Evolutionary conservation across 2,888 invertebrate species (phyloP), one percentile per base, ranked within the genome.

Genomic region (Eueremaeus valkanovi): DNA sequence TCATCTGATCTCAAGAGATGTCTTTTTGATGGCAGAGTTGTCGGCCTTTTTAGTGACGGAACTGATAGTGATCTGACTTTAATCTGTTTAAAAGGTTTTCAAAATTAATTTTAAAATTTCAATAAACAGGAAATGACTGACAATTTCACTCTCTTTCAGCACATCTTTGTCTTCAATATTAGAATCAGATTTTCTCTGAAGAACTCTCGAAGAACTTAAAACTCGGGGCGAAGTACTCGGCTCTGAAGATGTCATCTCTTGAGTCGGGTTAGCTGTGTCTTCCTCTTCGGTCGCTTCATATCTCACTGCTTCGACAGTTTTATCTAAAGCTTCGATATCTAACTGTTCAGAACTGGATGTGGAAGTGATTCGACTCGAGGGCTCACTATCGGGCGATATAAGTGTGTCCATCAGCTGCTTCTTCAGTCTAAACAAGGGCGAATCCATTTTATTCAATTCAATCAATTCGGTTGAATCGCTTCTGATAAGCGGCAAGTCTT

Each of bases 331-430:
- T 3, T 33, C 61, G 11, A 36, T 61, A 8, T 40, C 73, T 36
- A 33, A 42, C 1, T 3, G 6, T 1, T 68, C 75, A 9, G 75
- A 72, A 61, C 75, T 75, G 16, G 55, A 72, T 27, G 72, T 72
- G 0, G 72, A 72, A n/a, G 75, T 75, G n/a, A 72, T 58, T 5
- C 58, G 75, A 40, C 58, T 74, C 3, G 72, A 75, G 24, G 42
- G 42, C 42, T 75, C 75, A 33, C 72, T 72, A n/a, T 75, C 75
- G n/a, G 75, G 72, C 45, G 75, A 75, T n/a, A 45, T 27, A 5
- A 75, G 21, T 24, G 68, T 55, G 49, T 73, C 36, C 27, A 51
- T 73, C 36, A 58, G 8, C 5, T 73, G 51, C 21, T 73, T 73
- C 36, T 58, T 73, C 11, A 58, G 40, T 33, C 58, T 33, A 27